A percentile compares a stretch with the other conserved stretches of the same genome.
phyloP scores from a whole-genome alignment of 2,888 invertebrate genomes.

The Myopa tessellatipennis region DNA sequence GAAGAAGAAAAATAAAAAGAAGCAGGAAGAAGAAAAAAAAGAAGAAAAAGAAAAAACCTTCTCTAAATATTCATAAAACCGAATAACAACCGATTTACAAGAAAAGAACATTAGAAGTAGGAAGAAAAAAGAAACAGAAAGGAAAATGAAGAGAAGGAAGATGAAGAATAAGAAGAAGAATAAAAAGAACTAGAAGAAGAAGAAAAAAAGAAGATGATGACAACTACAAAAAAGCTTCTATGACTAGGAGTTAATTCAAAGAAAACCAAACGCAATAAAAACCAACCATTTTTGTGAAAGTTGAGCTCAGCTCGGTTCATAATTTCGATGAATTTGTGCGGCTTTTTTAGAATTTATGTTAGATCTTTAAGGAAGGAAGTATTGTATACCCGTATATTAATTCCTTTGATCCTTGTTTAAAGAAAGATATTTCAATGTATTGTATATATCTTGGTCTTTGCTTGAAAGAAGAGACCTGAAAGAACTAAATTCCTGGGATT shows the following conservation, averaged over 20 bases:
- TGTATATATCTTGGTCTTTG: too few species aligned
- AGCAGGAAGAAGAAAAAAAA: neutral
- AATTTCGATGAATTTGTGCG: slow-evolving; percentile 56
- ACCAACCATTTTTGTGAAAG: neutral
- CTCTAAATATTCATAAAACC: too few species aligned
- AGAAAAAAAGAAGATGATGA: neutral
- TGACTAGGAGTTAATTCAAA: neutral
- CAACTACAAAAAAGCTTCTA: neutral
- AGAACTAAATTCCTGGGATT: too few species aligned
- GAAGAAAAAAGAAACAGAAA: neutral
- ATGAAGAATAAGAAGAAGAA: neutral
- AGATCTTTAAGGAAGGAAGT: slow-evolving; percentile 52
- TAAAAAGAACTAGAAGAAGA: neutral
- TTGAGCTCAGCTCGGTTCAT: neutral
- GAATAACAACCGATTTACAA: neutral
- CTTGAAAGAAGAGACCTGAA: too few species aligned
- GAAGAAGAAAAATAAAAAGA: neutral
- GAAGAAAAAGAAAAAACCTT: neutral
- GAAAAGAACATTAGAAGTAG: neutral
- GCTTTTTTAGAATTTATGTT: slow-evolving; percentile 53
- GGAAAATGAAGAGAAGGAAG: neutral
- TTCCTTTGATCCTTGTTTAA: too few species aligned
- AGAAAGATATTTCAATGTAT: too few species aligned
- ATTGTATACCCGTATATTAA: too few species aligned
- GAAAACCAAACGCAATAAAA: neutral